Conservation (phyloP, 1,140 invertebrate genomes). For the Aphis craccivora region DNA sequence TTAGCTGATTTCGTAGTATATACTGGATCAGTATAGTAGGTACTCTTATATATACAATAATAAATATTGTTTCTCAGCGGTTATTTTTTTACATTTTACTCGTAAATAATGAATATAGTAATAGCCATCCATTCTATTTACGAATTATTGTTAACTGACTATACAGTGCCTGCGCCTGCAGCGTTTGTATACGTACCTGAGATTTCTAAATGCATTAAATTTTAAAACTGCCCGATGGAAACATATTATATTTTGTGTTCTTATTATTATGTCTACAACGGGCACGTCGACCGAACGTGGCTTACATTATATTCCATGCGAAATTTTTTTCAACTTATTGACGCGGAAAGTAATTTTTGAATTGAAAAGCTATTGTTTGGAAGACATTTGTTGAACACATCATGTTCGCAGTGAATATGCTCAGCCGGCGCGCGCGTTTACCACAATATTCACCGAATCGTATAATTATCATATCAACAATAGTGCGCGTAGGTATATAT, state of each 20-base stretch:
- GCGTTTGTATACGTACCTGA: not conserved
- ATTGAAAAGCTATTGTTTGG: conserved; percentile 47
- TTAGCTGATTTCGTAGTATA: not conserved
- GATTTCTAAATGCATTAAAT: not conserved
- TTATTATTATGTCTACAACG: conserved; percentile 33
- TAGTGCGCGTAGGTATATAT: not conserved
- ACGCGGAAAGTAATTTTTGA: conserved; percentile 38
- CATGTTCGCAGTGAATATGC: not conserved
- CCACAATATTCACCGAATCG: conserved; percentile 29
- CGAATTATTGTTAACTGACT: conserved; percentile 2
- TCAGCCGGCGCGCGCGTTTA: not conserved
- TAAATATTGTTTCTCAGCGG: not conserved
- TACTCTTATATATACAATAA: too few species aligned
- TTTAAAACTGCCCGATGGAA: conserved; percentile 8
- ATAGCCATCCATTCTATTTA: not conserved
- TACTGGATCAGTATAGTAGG: not conserved
- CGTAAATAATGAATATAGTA: not conserved
- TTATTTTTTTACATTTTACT: not conserved
- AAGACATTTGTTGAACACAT: conserved; percentile 31
- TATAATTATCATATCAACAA: conserved; percentile 47
- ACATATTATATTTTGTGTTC: conserved; percentile 20
- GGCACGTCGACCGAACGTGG: not conserved
- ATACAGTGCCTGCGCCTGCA: not conserved
- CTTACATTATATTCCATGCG: conserved; percentile 29
- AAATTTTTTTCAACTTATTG: conserved; percentile 21